Evolutionary conservation across 2,113 vertebrate species (phyloP).

Genomic region (Chitala chitala): DNA sequence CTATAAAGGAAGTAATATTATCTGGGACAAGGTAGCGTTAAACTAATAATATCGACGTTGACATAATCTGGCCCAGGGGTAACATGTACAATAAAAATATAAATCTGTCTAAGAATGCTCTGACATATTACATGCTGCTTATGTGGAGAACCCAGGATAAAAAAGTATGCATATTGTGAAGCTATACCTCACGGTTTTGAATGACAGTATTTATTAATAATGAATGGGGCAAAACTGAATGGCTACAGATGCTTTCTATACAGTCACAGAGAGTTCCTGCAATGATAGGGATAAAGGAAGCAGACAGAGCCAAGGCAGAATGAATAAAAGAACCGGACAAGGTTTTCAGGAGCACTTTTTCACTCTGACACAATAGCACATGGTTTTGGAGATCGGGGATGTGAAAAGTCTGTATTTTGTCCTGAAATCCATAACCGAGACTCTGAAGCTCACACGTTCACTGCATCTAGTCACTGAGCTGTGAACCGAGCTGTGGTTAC

Average conservation of each 20-base stretch:
- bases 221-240: not conserved
- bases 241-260: too few relatives aligned
- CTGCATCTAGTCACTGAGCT: not conserved
- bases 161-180: not conserved
- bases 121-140: too few relatives aligned
- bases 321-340: not conserved
- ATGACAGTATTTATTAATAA: not conserved
- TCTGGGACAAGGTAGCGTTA: not conserved
- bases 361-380: not conserved
- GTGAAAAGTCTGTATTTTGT: not conserved
- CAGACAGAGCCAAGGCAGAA: not conserved
- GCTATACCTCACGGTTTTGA: not conserved
- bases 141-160: too few relatives aligned
- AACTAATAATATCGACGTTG: not conserved
- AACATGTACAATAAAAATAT: not conserved
- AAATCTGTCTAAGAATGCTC: not conserved
- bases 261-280: too few relatives aligned
- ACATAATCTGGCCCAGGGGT: not conserved
- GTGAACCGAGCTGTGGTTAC: too few relatives aligned
- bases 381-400: not conserved
- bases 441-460: not conserved
- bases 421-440: not conserved
- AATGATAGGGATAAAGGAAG: not conserved
- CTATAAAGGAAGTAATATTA: not conserved
- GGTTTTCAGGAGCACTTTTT: conserved; percentile 8